phyloP scores from a whole-genome alignment of 1,140 invertebrate species.

The Tachypleus tridentatus region DNA sequence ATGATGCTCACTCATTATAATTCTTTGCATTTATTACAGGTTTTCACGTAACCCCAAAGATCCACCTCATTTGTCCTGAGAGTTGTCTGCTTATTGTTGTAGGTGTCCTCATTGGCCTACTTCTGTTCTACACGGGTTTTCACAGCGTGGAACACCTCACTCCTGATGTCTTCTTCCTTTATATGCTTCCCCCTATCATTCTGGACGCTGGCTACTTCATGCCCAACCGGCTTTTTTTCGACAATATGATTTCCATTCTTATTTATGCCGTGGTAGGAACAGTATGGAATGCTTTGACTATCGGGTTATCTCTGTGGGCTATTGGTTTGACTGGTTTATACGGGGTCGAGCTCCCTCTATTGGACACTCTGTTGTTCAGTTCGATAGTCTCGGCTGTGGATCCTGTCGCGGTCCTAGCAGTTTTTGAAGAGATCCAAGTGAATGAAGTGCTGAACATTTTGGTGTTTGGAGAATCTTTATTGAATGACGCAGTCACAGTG shows the following conservation, averaged over 20 bases:
- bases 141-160: slow-evolving; percentile 64
- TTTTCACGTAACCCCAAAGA: slow-evolving; percentile 82
- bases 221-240: slow-evolving; percentile 89
- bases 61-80: slow-evolving; percentile 85
- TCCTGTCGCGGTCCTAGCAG: slow-evolving; percentile 93
- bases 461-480: slow-evolving; percentile 94
- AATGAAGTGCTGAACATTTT: slow-evolving; percentile 98
- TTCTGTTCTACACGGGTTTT: slow-evolving; percentile 30
- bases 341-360: slow-evolving; percentile 51
- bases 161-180: slow-evolving; percentile 88
- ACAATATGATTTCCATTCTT: slow-evolving; percentile 90
- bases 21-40: slow-evolving; percentile 45
- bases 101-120: slow-evolving; percentile 73
- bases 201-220: slow-evolving; percentile 89
- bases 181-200: slow-evolving; percentile 93
- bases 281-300: slow-evolving; percentile 87
- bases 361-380: slow-evolving; percentile 86
- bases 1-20: too few species aligned
- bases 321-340: slow-evolving; percentile 74
- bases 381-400: slow-evolving; percentile 95
- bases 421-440: slow-evolving; percentile 98
- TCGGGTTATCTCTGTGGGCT: slow-evolving; percentile 78
- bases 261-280: slow-evolving; percentile 93
- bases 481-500: slow-evolving; percentile 94
- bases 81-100: slow-evolving; percentile 92